phyloP scores from a whole-genome alignment of 2,888 invertebrate genomes.

The Drosophila lacicola region DNA sequence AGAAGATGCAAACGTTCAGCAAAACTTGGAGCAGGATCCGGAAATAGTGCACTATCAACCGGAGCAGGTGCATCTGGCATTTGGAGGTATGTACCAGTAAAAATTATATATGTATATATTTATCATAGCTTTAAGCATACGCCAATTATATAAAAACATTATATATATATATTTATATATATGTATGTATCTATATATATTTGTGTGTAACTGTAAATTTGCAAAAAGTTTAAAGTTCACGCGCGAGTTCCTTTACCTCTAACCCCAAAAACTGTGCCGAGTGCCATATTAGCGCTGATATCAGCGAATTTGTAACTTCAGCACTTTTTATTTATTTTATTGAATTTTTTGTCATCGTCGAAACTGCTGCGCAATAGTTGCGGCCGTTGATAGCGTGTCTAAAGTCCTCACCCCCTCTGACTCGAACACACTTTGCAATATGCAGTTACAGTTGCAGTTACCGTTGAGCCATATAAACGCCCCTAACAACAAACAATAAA shows the following conservation, averaged over 20 bases:
- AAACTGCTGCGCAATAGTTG: slow-evolving; percentile 53
- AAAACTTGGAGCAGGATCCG: slow-evolving; percentile 5
- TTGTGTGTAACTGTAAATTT: neutral
- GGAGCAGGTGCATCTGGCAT: slow-evolving; percentile 89
- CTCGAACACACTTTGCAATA: neutral
- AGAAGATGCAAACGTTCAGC: neutral
- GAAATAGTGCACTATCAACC: slow-evolving; percentile 87
- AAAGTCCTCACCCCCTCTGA: slow-evolving; percentile 1
- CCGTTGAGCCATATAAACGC: slow-evolving; percentile 14
- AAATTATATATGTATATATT: slow-evolving; percentile 7
- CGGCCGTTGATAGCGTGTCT: slow-evolving; percentile 24
- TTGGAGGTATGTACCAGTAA: slow-evolving; percentile 86
- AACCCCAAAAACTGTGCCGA: neutral
- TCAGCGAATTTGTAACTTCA: slow-evolving; percentile 14
- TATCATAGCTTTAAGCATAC: neutral
- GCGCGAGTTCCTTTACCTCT: slow-evolving; percentile 10
- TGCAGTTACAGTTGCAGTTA: slow-evolving; percentile 32
- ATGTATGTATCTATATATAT: slow-evolving; percentile 5
- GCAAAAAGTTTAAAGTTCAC: slow-evolving; percentile 14
- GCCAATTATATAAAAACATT: neutral
- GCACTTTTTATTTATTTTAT: slow-evolving; percentile 14
- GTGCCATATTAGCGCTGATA: slow-evolving; percentile 25
- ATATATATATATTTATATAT: neutral
- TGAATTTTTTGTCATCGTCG: slow-evolving; percentile 4
- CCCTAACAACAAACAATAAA: slow-evolving; percentile 5